Evolutionary conservation across 2,797 vertebrate genomes (phyloP).

Genomic region (Leptatherina wallacei): DNA sequence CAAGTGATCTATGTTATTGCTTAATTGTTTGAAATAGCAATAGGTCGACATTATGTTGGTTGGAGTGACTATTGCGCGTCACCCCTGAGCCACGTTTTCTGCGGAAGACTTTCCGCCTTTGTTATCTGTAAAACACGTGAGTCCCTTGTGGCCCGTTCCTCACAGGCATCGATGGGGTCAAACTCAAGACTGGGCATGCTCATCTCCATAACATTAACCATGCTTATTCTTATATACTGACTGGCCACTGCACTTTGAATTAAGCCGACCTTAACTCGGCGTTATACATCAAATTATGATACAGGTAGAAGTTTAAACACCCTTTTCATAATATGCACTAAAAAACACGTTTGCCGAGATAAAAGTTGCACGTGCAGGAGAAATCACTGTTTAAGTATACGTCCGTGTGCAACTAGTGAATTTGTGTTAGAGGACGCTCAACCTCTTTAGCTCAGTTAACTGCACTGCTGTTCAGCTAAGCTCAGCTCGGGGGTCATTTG

Average conservation of each 20-base stretch:
- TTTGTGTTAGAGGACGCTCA: background rate
- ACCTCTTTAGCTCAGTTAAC: constrained; percentile 10
- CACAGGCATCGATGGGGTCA: constrained; percentile 41
- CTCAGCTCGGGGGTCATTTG: constrained; percentile 24
- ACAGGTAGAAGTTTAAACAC: background rate
- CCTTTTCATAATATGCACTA: constrained; percentile 5
- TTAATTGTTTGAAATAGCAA: constrained; percentile 59
- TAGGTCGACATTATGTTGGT: constrained; percentile 18
- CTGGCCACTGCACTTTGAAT: constrained; percentile 2
- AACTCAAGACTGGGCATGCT: constrained; percentile 54
- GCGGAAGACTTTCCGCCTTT: constrained; percentile 44
- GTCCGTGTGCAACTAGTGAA: constrained; percentile 5
- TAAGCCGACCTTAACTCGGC: no score
- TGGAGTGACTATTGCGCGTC: constrained; percentile 46
- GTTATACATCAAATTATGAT: no score
- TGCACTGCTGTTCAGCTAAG: background rate
- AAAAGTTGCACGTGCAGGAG: background rate
- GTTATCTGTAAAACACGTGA: constrained; percentile 62
- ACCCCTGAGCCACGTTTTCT: constrained; percentile 45
- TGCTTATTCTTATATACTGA: constrained; percentile 33
- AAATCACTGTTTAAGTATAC: background rate
- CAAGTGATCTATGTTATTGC: constrained; percentile 38
- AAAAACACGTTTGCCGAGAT: no score
- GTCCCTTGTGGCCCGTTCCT: constrained; percentile 62
- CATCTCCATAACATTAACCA: constrained; percentile 37